Percentiles rank a stretch among this genome's conserved stretches.
Conservation (phyloP, 2,797 vertebrate species). For the Enteromius anoplus region DNA sequence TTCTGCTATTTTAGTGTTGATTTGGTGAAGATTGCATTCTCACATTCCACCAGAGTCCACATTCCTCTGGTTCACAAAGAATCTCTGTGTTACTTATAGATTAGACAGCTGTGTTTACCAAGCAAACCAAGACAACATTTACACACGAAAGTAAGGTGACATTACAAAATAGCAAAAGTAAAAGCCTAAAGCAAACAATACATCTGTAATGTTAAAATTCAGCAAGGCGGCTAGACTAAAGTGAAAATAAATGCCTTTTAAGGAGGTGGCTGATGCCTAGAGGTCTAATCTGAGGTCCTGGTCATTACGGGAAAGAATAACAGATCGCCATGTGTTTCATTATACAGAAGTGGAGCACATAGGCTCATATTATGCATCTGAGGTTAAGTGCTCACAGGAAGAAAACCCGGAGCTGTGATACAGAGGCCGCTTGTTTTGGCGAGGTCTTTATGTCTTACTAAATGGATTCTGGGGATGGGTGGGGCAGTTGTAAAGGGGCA, state of each 20-base stretch:
- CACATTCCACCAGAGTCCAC: background rate
- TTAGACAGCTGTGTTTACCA: constrained; percentile 31
- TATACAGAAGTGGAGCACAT: constrained; percentile 58
- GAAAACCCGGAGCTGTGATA: constrained; percentile 55
- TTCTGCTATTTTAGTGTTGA: constrained; percentile 12
- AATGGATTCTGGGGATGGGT: constrained; percentile 15
- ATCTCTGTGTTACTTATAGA: constrained; percentile 23
- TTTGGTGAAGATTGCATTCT: background rate
- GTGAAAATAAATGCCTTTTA: constrained; percentile 25
- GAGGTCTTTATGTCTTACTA: constrained; percentile 45
- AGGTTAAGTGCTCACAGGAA: constrained; percentile 62
- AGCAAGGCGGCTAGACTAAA: background rate
- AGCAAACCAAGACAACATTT: constrained; percentile 20
- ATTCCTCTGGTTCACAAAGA: constrained; percentile 21
- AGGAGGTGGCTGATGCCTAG: constrained; percentile 20
- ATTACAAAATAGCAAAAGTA: background rate
- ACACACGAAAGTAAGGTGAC: background rate
- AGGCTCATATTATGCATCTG: constrained; percentile 55
- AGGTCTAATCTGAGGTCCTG: constrained; percentile 36
- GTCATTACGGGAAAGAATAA: constrained; percentile 52
- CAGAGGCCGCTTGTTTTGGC: constrained; percentile 60
- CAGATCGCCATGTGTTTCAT: constrained; percentile 55
- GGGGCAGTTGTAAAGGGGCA: constrained; percentile 5
- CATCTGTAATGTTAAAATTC: background rate
- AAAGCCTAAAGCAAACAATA: constrained; percentile 28